These are phyloP conservation scores for Drosophila cracens DNA, from an alignment of 2,888 invertebrate genomes.

Conservation along the genomic window DNA sequence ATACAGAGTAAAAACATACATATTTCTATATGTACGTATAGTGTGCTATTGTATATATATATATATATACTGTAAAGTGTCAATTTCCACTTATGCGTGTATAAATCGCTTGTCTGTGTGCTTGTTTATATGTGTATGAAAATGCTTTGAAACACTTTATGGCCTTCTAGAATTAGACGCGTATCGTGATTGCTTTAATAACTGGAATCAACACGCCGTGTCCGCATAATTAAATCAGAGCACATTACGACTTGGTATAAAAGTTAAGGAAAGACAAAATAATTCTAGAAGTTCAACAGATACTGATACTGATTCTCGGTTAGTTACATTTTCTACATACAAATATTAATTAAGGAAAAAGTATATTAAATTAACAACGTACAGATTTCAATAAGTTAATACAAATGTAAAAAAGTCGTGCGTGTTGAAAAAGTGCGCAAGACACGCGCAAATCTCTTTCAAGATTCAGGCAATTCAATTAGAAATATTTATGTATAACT, in stretches of 20 bases:
- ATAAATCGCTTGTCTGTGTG: slow-evolving; percentile 43
- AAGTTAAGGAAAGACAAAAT: neutral
- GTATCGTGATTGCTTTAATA: slow-evolving; percentile 4
- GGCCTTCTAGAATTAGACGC: slow-evolving; percentile 18
- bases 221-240: neutral
- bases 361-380: neutral
- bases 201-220: neutral
- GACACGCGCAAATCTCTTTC: slow-evolving; percentile 2
- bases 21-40: slow-evolving; percentile 35
- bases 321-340: neutral
- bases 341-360: neutral
- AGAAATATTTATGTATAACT: slow-evolving; percentile 3
- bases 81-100: slow-evolving; percentile 47
- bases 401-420: slow-evolving; percentile 1
- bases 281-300: slow-evolving; percentile 3
- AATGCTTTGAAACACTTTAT: slow-evolving; percentile 53
- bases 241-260: slow-evolving; percentile 4
- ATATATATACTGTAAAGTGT: slow-evolving; percentile 33
- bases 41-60: slow-evolving; percentile 28
- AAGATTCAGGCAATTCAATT: slow-evolving; percentile 16
- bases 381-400: slow-evolving; percentile 2
- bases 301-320: neutral
- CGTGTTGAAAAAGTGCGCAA: neutral
- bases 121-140: slow-evolving; percentile 26
- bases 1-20: slow-evolving; percentile 69